Conservation (phyloP, 2,113 vertebrate genomes). For the Micromys minutus region DNA sequence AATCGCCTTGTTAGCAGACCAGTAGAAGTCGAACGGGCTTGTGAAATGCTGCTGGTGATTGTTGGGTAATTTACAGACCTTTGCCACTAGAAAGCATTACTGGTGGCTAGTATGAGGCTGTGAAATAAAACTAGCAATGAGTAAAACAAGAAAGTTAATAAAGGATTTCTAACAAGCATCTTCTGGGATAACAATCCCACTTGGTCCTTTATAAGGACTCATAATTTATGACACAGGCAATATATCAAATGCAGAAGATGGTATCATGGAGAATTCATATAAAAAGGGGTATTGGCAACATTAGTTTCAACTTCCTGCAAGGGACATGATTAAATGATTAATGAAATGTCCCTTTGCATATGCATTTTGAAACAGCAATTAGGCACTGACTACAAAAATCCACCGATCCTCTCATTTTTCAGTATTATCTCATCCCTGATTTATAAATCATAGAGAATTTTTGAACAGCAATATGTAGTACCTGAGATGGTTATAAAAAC, state of each 20-base stretch:
- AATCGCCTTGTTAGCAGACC: slow-evolving; percentile 96
- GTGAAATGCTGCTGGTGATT: slow-evolving; percentile 92
- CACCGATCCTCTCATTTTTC: slow-evolving; percentile 91
- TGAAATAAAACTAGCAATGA: slow-evolving; percentile 91
- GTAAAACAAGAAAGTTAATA: slow-evolving; percentile 90
- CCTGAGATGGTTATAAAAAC: slow-evolving; percentile 93
- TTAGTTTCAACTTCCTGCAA: slow-evolving; percentile 99
- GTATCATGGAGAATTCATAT: slow-evolving; percentile 99
- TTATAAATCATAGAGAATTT: slow-evolving; percentile 96
- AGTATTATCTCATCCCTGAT: slow-evolving; percentile 95
- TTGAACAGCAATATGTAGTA: slow-evolving; percentile 91
- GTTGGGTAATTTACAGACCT: slow-evolving; percentile 92
- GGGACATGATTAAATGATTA: slow-evolving; percentile 99
- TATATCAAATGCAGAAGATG: slow-evolving; percentile 99
- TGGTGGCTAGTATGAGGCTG: slow-evolving; percentile 88
- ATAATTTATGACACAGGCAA: slow-evolving; percentile 99
- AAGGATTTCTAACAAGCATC: slow-evolving; percentile 94
- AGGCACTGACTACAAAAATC: slow-evolving; percentile 94
- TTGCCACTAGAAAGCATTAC: slow-evolving; percentile 88
- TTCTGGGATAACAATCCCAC: slow-evolving; percentile 93
- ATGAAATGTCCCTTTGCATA: slow-evolving; percentile 99
- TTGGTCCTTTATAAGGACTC: slow-evolving; percentile 96
- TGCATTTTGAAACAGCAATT: slow-evolving; percentile 99
- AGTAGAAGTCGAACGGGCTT: slow-evolving; percentile 91
- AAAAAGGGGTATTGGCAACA: slow-evolving; percentile 99